Evolutionary conservation across 2,797 vertebrate species (phyloP), one percentile per base, ranked within the genome.

Genomic region (Ficedula albicollis): DNA sequence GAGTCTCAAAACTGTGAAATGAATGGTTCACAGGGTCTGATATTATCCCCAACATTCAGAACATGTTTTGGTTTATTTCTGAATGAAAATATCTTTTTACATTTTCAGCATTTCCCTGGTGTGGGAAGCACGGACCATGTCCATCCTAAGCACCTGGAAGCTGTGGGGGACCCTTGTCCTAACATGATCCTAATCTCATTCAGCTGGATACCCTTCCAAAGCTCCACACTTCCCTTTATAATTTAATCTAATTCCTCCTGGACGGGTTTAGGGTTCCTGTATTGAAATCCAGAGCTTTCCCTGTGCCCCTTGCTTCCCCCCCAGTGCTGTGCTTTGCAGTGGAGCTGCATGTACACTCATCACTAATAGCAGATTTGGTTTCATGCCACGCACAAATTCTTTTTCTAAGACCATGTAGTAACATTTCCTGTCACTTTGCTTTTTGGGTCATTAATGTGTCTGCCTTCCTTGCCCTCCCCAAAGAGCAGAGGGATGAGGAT

Each of bases 1-100:
- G 76, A 75, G 38, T 86, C 90, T 88, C 69, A 84, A 66, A 95
- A 48, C 89, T 69, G 58, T 84, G 76, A 93, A 91, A 75, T 23
- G 58, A 75, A 74, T 2, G 3, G 43, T 81, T 94, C 55, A 21
- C 66, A 66, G 49, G 64, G 46, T 91, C 75, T 84, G 76, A 58
- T 85, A 76, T 66, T 85, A 82, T 36, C 29, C 49, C 43, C n/a
- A 48, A 14, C 36, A 48, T 60, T 79, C 15, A 20, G 34, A 83
- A 54, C 5, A 7, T 29, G 19, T 55, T 87, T 66, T 34, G 16
- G 25, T 76, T 74, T 51, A 48, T 48, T 83, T 85, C 30, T 58
- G 62, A 91, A 66, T 70, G 36, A 59, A 76, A 84, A 34, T 22
- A 25, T 25, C 5, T 36, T 54, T 79, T 54, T 48, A 11, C 10